Base-by-base conservation (phyloP, 2,113 vertebrate genomes). In the Pelecanus crispus region DNA sequence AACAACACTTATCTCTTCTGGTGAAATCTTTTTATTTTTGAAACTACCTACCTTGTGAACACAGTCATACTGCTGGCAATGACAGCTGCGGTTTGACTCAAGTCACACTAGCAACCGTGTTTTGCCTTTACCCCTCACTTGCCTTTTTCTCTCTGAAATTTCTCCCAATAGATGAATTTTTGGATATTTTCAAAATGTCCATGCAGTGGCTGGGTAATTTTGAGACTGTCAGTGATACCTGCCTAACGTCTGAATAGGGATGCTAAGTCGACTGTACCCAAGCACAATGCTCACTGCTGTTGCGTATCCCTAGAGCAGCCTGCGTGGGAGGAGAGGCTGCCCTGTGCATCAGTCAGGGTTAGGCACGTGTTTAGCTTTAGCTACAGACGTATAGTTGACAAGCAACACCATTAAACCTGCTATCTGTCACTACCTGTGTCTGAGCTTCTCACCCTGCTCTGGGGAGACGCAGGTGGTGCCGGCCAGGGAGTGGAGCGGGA, bases 21-120 rank as follows among this genome's bases (percentile, higher is more conserved):
- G 58, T 86, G 81, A 73, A 93, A 90, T 88, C 3, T 38, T 75
- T 79, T 93, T 94, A 93, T 91, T 97, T 97, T 82, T 91, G 71
- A 94, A 94, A 53, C 90, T 95, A 77, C 58, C 74, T 96, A 88
- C 75, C 90, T 87, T 94, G 45, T 53, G 90, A 90, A 82, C 4
- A 2, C 53, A 95, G 93, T 92, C 93, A 93, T 65, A 38, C 74
- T 94, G 62, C 66, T 94, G 90, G 93, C 92, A 86, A 20, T 2
- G 55, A 73, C 85, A 88, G 85, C 67, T 74, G 65, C 5, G 0
- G 18, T 92, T 94, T 91, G 72, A 91, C 50, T 95, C 85, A 73
- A 94, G 88, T 93, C 92, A 78, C 88, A 66, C 25, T 65, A 82
- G 81, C 61, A 79, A 50, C n/a, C 68, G 40, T n/a, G 28, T 78